phyloP scores from a whole-genome alignment of 2,888 invertebrate genomes.

The Oasisia sp. region DNA sequence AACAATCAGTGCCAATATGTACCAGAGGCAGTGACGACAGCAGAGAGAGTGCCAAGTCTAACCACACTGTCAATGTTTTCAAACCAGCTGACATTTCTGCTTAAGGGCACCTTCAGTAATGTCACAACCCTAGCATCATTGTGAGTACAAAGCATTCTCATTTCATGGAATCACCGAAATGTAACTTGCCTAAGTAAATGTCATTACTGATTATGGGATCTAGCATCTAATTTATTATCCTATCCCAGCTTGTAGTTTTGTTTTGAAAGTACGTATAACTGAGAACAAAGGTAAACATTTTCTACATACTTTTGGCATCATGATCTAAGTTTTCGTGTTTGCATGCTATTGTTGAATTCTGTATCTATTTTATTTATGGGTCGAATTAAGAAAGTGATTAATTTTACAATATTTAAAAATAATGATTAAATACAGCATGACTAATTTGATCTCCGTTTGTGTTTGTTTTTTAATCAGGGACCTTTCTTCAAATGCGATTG shows the following conservation, averaged over 20 bases:
- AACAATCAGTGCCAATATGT: constrained; percentile 24
- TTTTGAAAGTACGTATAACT: too few relatives aligned
- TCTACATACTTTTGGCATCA: too few relatives aligned
- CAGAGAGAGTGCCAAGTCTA: constrained; percentile 22
- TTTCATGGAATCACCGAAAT: background rate
- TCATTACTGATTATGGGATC: background rate
- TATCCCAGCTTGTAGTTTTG: background rate
- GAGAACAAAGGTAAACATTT: too few relatives aligned
- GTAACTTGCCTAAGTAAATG: background rate
- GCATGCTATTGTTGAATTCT: background rate
- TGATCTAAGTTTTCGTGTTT: too few relatives aligned
- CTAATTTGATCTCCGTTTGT: too few relatives aligned
- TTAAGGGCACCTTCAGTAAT: constrained; percentile 42
- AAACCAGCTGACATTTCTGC: constrained; percentile 45
- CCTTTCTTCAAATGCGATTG: constrained; percentile 30
- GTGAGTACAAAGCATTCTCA: constrained; percentile 41
- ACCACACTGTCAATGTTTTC: background rate
- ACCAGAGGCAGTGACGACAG: constrained; percentile 26
- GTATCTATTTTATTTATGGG: background rate
- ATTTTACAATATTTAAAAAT: background rate
- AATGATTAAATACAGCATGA: too few relatives aligned
- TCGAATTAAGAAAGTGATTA: background rate
- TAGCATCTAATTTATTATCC: background rate
- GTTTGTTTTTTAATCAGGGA: constrained; percentile 25
- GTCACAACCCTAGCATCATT: constrained; percentile 43